Evolutionary conservation across 2,888 invertebrate genomes (phyloP), one percentile per base, ranked within the genome.

Genomic region (Ditula angustiorana): DNA sequence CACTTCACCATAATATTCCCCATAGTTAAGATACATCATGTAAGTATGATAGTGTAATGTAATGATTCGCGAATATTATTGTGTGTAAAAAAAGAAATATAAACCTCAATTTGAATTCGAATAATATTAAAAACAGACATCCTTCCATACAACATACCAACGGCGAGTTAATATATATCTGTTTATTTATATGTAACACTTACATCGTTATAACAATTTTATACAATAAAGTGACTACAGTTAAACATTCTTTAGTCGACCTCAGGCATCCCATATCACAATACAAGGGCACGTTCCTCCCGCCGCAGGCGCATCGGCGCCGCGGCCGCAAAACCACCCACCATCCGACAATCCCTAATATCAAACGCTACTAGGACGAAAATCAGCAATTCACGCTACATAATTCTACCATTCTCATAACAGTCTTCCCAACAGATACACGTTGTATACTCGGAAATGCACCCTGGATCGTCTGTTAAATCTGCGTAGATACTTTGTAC

Each of bases 61-160:
- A 58, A 64, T 58, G 63, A 52, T 59, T 58, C 53, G 35, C 64
- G 67, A 63, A 71, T 73, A 57, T 69, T 67, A 68, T 65, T 52
- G 44, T 60, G 61, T 77, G 77, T 52, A 73, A 74, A 74, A 77
- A 74, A 76, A 19, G 70, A 74, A 75, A 72, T 63, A 72, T 73
- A 79, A 74, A 78, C 77, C 72, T 78, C 79, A 78, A 79, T 74
- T 73, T 74, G 80, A 81, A 78, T 85, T 82, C 75, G 78, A 86
- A 91, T 91, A 90, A 91, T 86, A 91, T 90, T 90, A 92, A 90
- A 90, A 92, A 91, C 87, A 87, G 81, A 76, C 79, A 81, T 80
- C 74, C 73, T 78, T 58, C 69, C 72, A 73, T 74, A 72, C 75
- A 78, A 82, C 79, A 81, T 79, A 80, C 81, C 82, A 86, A 86